phyloP scores from a whole-genome alignment of 2,888 invertebrate species.

The Lysandra bellargus region DNA sequence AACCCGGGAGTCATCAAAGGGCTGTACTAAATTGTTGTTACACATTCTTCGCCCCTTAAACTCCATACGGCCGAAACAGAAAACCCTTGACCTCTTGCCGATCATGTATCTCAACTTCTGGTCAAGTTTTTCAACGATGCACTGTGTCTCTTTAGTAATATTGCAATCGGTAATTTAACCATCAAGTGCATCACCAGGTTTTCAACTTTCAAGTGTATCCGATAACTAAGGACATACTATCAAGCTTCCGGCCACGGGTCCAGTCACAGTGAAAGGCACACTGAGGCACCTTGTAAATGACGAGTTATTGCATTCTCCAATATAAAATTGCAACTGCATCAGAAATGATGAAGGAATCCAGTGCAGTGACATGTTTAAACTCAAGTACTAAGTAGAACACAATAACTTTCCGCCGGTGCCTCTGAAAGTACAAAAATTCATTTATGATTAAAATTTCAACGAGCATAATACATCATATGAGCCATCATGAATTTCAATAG shows the following conservation, averaged over 20 bases:
- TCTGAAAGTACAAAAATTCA: constrained; percentile 86
- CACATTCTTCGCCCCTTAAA: constrained; percentile 64
- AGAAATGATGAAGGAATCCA: constrained; percentile 72
- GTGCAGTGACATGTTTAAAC: constrained; percentile 70
- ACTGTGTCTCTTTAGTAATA: constrained; percentile 51
- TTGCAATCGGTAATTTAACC: constrained; percentile 47
- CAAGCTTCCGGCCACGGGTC: constrained; percentile 80
- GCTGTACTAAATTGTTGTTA: constrained; percentile 55
- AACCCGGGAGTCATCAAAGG: constrained; percentile 77
- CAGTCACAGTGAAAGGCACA: constrained; percentile 78
- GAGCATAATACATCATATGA: constrained; percentile 7
- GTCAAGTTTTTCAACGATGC: constrained; percentile 81
- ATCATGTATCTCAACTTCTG: constrained; percentile 61
- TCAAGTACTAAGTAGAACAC: constrained; percentile 77
- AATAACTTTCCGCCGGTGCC: constrained; percentile 90
- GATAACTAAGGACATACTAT: constrained; percentile 74
- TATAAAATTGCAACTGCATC: constrained; percentile 62
- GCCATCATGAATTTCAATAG: not conserved
- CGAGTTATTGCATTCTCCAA: constrained; percentile 81
- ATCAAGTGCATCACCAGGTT: constrained; percentile 78
- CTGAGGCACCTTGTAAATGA: constrained; percentile 78
- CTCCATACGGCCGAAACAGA: constrained; percentile 78
- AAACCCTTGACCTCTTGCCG: constrained; percentile 79
- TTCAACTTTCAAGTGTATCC: constrained; percentile 78
- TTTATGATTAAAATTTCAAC: constrained; percentile 50